Evolutionary conservation across 2,888 invertebrate genomes (phyloP).

Genomic region (Caenorhabditis wallacei): DNA sequence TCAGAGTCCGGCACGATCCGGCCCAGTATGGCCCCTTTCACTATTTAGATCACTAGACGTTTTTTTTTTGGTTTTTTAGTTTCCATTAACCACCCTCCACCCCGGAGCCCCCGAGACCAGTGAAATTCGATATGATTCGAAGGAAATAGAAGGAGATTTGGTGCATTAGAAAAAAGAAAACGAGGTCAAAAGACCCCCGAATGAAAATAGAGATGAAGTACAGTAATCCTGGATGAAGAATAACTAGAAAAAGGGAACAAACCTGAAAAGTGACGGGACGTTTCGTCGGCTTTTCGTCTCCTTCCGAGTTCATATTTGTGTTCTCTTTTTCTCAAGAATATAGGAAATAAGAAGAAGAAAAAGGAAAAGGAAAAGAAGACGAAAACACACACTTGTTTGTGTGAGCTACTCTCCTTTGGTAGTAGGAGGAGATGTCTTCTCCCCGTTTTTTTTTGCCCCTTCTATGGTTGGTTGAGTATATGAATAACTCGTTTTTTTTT

Average conservation of each 20-base stretch:
- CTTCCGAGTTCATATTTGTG: neutral
- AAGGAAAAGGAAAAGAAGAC: neutral
- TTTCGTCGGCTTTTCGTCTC: neutral
- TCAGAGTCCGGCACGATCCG: no score
- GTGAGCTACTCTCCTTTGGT: neutral
- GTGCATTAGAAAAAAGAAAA: neutral
- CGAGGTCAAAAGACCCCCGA: neutral
- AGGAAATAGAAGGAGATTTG: neutral
- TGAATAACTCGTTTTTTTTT: neutral
- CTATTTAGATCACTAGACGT: no score
- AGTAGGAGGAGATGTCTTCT: neutral
- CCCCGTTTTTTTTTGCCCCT: neutral
- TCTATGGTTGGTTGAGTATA: neutral
- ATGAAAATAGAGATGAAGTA: neutral
- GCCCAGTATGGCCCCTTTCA: no score
- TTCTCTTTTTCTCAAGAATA: neutral
- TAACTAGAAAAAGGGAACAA: neutral
- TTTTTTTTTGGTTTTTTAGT: neutral
- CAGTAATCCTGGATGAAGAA: neutral
- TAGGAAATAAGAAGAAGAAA: neutral
- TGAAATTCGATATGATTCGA: neutral
- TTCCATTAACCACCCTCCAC: neutral
- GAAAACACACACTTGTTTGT: constrained; percentile 2
- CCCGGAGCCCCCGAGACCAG: no score
- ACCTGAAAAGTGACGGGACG: constrained; percentile 1